These are phyloP conservation scores for Rhinogobius similis DNA, from an alignment of 2,113 vertebrate genomes.

Conservation along the genomic window DNA sequence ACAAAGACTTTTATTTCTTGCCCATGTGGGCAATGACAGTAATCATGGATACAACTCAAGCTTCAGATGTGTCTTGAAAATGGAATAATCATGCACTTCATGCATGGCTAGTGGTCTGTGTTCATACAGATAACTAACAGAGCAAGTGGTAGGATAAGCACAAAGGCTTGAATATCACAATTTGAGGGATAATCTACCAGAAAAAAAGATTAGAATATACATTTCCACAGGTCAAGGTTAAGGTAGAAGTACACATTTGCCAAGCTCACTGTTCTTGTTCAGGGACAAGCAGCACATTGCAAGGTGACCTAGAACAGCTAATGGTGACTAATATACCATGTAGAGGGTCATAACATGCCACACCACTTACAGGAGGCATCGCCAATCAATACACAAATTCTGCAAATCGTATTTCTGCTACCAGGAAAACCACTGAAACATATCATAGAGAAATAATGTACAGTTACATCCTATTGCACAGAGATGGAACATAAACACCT, in stretches of 20 bases:
- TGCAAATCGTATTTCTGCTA: constrained; percentile 59
- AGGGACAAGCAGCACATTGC: constrained; percentile 51
- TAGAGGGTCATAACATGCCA: constrained; percentile 59
- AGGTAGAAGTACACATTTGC: constrained; percentile 65
- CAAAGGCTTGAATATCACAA: constrained; percentile 43
- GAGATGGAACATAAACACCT: constrained; percentile 62
- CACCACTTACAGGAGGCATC: constrained; percentile 56
- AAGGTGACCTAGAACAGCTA: constrained; percentile 77
- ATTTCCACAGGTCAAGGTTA: constrained; percentile 78
- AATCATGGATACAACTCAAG: constrained; percentile 87
- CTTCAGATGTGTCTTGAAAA: constrained; percentile 92
- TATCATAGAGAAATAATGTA: constrained; percentile 66
- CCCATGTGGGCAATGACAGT: constrained; percentile 83
- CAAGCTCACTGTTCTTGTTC: constrained; percentile 51
- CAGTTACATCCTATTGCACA: constrained; percentile 53
- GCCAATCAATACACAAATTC: constrained; percentile 64
- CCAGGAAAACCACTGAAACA: constrained; percentile 35
- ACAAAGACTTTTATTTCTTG: constrained; percentile 88
- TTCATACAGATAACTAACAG: constrained; percentile 80
- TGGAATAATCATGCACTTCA: constrained; percentile 89
- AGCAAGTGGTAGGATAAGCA: constrained; percentile 55
- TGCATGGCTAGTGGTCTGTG: constrained; percentile 86
- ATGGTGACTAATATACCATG: constrained; percentile 68
- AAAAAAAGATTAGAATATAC: constrained; percentile 67
- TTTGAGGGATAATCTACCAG: constrained; percentile 48